Conservation (phyloP, 2,888 invertebrate genomes). For the Pachymerium ferrugineum region DNA sequence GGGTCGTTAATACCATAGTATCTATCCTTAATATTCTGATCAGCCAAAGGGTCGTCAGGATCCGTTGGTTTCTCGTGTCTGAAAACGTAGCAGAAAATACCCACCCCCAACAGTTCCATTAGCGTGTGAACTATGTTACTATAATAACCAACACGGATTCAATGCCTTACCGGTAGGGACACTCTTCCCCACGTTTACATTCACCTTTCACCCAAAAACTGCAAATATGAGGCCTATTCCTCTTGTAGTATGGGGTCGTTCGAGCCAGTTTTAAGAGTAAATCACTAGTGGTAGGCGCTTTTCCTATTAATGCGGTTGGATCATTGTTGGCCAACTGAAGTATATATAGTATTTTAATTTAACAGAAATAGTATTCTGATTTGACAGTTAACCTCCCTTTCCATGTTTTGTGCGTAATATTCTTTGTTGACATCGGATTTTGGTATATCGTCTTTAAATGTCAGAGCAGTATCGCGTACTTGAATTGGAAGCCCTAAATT, state of each 20-base stretch:
- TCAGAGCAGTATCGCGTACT: conserved; percentile 83
- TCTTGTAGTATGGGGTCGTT: conserved; percentile 89
- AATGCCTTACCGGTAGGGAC: conserved; percentile 64
- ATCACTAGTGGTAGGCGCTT: conserved; percentile 68
- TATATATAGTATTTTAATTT: not conserved
- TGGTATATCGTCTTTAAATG: conserved; percentile 83
- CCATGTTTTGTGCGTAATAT: conserved; percentile 86
- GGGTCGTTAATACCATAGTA: conserved; percentile 95
- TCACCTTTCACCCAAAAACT: conserved; percentile 99
- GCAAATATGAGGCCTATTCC: conserved; percentile 91
- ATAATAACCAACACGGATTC: not conserved
- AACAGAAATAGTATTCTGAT: not conserved
- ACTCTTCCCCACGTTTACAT: conserved; percentile 91
- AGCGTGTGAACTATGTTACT: not conserved
- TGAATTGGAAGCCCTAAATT: conserved; percentile 54
- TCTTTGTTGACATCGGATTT: conserved; percentile 92
- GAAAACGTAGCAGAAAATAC: conserved; percentile 38
- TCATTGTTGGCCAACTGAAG: conserved; percentile 48
- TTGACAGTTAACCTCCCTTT: conserved; percentile 66
- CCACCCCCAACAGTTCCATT: not conserved
- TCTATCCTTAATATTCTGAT: conserved; percentile 89
- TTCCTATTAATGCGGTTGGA: conserved; percentile 52
- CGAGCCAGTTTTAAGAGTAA: conserved; percentile 79
- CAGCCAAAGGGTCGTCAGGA: conserved; percentile 91
- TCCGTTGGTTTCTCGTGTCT: conserved; percentile 93